Evolutionary conservation across 2,113 vertebrate genomes (phyloP).

Genomic region (Oxyruncus cristatus): DNA sequence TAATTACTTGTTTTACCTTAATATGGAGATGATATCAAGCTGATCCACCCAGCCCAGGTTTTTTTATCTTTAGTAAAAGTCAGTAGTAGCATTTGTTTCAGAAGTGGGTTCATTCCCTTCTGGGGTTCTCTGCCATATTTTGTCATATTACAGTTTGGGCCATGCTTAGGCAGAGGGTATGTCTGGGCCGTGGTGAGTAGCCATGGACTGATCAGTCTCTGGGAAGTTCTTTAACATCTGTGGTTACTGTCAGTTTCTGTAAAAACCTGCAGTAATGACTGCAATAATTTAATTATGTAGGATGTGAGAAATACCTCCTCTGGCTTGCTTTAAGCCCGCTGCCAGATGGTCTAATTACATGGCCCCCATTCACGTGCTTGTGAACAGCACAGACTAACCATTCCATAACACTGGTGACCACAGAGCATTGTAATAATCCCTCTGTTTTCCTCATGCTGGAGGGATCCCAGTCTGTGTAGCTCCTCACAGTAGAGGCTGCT

Average conservation of each 20-base stretch:
- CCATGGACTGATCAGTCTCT: not conserved
- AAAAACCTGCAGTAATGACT: not conserved
- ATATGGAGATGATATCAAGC: not conserved
- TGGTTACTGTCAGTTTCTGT: not conserved
- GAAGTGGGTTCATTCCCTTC: not conserved
- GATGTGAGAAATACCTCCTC: not conserved
- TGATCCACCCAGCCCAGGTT: too few relatives aligned
- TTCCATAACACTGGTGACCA: not conserved
- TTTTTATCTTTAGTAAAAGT: not conserved
- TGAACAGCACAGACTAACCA: not conserved
- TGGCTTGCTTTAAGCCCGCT: not conserved
- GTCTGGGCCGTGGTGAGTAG: not conserved
- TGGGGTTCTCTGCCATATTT: not conserved
- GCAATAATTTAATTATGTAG: not conserved
- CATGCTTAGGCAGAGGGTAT: not conserved
- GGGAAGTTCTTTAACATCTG: not conserved
- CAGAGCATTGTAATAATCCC: not conserved
- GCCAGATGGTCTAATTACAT: not conserved
- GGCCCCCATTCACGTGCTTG: not conserved
- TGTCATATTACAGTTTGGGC: not conserved
- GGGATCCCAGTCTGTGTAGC: not conserved
- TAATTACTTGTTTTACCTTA: not conserved
- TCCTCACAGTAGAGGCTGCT: not conserved
- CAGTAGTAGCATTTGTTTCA: not conserved
- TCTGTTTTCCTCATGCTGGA: not conserved